Evolutionary conservation across 2,888 invertebrate species (phyloP), one percentile per base, ranked within the genome.

Genomic region (Malachius bipustulatus): DNA sequence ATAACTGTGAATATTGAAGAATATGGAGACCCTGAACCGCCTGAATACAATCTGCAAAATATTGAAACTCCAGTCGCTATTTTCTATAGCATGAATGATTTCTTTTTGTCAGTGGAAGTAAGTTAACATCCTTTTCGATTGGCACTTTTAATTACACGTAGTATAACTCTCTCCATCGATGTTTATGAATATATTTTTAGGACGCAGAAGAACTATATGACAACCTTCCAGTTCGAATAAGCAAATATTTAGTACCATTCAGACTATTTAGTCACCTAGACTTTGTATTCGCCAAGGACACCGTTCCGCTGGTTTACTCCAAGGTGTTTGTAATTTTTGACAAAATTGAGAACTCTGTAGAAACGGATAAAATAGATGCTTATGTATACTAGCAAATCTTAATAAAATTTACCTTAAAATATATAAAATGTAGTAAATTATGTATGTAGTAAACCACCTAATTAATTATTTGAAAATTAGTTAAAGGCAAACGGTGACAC

Each of bases 61-160:
- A 49, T 65, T 16, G 57, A 56, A 12, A 49, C 58, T 6, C 65
- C 66, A 2, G 54, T 64, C 4, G 56, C 62, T 15, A 39, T 69
- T 3, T 67, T 62, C 45, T 63, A 59, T 38, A 64, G 63, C 12
- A 51, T 55, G 12, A 60, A 64, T 32, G 73, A 73, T 45, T 62
- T 57, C 52, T 48, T 69, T 14, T 63, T 66, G 9, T 62, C 62
- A 41, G 52, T 8, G n/a, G 6, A 19, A n/a, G 24, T 19, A 19
- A 19, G 24, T n/a, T n/a, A 19, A 19, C 24, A 19, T 8, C 24
- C 24, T 6, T 19, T n/a, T 19, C n/a, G n/a, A 19, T 8, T 19
- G 24, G n/a, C n/a, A n/a, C n/a, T n/a, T n/a, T n/a, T n/a, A n/a
- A n/a, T n/a, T n/a, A n/a, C n/a, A n/a, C n/a, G n/a, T n/a, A n/a